Evolutionary conservation across 2,113 vertebrate species (phyloP), one percentile per base, ranked within the genome.

Genomic region (Lophochroa leadbeateri): DNA sequence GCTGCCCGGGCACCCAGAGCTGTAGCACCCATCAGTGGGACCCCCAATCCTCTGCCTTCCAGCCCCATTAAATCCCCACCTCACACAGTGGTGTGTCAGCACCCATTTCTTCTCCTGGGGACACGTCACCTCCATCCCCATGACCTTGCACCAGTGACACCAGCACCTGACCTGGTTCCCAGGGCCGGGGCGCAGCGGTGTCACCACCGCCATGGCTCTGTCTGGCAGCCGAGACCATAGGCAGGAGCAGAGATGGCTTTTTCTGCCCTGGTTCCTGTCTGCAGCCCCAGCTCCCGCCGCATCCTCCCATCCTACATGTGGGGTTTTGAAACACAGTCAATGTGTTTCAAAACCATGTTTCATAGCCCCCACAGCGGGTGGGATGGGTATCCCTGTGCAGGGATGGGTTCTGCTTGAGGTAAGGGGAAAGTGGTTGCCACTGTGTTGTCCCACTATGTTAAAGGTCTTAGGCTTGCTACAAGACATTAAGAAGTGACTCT

Each of bases 121-220:
- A 20, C 5, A 13, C 20, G n/a, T 13, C 55, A 57, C 19, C 12
- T 39, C 19, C 12, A 1, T 57, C 53, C 53, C 29, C 11, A 33
- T 6, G 7, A 29, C 53, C 17, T 19, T 33, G 18, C 33, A n/a
- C 55, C 19, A n/a, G 55, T 57, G 31, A 57, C 31, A 57, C 31
- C 33, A 57, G 31, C 50, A 43, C 60, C 71, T 53, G 28, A 43
- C 28, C 13, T 58, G 47, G 17, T 64, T 84, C 58, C 23, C 24
- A 63, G n/a, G 10, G 11, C 58, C 4, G 1, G 44, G 18, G 25
- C 2, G 0, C 33, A 31, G 72, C 4, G 13, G 11, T 4, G 2
- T 44, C 63, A 18, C n/a, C 20, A 11, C 19, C 4, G 5, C 10
- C 0, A 0, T 1, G 58, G n/a, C 16, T 69, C 15, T 37, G 44